Evolutionary conservation across 1,140 invertebrate species (phyloP).

Genomic region (Papilio polyxenes): DNA sequence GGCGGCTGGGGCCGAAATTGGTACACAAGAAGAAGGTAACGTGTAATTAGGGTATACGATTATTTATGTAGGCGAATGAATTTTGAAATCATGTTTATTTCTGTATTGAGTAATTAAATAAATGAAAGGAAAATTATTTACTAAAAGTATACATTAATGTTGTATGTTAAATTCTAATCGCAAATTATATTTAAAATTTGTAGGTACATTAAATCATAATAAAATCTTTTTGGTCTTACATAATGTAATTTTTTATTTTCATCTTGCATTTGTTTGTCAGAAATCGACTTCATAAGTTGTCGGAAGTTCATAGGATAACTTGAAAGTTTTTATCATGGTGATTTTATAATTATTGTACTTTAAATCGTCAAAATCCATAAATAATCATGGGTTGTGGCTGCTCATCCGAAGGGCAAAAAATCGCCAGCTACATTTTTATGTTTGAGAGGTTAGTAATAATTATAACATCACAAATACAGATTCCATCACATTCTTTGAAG

Average conservation of each 20-base stretch:
- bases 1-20: background rate
- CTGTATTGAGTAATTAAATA: background rate
- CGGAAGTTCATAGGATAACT: background rate
- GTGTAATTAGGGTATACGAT: background rate
- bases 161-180: too few species aligned
- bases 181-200: background rate
- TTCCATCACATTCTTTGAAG: background rate
- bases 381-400: constrained; percentile 27
- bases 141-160: too few species aligned
- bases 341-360: background rate
- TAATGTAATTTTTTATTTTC: background rate
- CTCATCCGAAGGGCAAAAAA: background rate
- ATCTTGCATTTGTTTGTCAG: background rate
- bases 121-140: background rate
- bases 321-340: background rate
- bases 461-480: background rate
- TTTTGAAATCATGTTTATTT: background rate
- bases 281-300: background rate
- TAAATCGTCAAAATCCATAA: background rate
- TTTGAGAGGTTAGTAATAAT: constrained; percentile 31
- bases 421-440: constrained; percentile 21
- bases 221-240: background rate
- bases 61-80: background rate
- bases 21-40: background rate
- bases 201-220: background rate